A percentile compares a stretch with the other conserved stretches of the same genome.
These are phyloP conservation scores for Aplodontia rufa DNA, from an alignment of 2,113 vertebrate species.

Conservation along the genomic window DNA sequence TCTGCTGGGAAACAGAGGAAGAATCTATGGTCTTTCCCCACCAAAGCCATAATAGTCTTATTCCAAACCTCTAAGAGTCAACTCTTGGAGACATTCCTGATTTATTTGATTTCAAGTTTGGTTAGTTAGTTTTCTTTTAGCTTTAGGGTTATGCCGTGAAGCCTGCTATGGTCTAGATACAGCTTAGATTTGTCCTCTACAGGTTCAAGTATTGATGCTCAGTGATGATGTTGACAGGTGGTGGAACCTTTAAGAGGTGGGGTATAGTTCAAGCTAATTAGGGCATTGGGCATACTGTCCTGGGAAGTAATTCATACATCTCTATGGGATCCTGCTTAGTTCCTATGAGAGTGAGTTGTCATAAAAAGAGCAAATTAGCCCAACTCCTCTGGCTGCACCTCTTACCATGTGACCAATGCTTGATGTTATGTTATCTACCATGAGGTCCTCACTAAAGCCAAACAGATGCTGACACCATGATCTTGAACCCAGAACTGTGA, in stretches of 20 bases:
- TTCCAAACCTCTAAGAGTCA: background rate
- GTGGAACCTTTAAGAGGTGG: background rate
- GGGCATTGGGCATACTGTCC: background rate
- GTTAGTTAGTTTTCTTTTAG: background rate
- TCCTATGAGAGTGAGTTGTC: too few relatives aligned
- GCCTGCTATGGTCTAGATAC: background rate
- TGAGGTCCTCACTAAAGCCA: background rate
- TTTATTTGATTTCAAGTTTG: background rate
- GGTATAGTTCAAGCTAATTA: background rate
- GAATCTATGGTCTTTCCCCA: background rate
- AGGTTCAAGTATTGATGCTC: background rate
- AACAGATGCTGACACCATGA: background rate
- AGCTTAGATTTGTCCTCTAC: background rate
- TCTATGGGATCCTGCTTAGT: background rate
- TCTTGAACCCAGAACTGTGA: background rate
- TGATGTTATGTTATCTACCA: background rate
- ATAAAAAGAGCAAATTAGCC: background rate
- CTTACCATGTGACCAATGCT: background rate
- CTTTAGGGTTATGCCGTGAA: background rate
- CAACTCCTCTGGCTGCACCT: background rate
- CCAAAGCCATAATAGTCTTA: background rate
- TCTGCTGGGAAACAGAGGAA: constrained; percentile 6
- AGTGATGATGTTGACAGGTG: background rate
- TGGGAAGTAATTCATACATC: too few relatives aligned
- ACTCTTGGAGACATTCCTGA: background rate